Conservation (phyloP, 2,113 vertebrate genomes). For the Megaceryle maxima region DNA sequence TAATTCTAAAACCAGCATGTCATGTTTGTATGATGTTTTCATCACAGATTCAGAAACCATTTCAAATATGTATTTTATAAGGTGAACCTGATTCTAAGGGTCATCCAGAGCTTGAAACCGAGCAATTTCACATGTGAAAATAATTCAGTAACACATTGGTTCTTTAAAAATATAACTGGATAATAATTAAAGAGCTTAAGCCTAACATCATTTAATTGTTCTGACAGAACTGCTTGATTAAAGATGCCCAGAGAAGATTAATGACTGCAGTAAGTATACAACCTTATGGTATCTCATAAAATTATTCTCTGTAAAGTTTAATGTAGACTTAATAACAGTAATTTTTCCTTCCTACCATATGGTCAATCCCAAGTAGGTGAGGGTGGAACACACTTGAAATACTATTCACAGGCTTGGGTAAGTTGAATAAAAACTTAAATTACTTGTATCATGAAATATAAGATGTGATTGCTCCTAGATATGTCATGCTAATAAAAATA, state of each 20-base stretch:
- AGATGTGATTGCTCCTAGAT: neutral
- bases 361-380: neutral
- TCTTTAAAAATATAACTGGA: neutral
- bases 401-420: neutral
- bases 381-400: neutral
- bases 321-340: constrained; percentile 48
- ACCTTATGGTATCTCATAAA: constrained; percentile 60
- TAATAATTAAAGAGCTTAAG: neutral
- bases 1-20: neutral
- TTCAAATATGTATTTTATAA: neutral
- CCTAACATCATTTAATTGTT: neutral
- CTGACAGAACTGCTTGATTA: constrained; percentile 34
- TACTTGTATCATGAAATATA: neutral
- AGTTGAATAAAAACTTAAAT: constrained; percentile 39
- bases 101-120: neutral
- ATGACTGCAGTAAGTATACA: constrained; percentile 10
- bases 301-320: constrained; percentile 41
- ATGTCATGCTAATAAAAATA: neutral
- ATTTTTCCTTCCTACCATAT: constrained; percentile 61
- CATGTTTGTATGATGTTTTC: neutral
- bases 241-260: constrained; percentile 50
- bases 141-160: neutral
- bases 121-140: neutral
- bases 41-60: neutral
- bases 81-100: neutral